Evolutionary conservation across 2,797 vertebrate species (phyloP).

Genomic region (Moxostoma hubbsi): DNA sequence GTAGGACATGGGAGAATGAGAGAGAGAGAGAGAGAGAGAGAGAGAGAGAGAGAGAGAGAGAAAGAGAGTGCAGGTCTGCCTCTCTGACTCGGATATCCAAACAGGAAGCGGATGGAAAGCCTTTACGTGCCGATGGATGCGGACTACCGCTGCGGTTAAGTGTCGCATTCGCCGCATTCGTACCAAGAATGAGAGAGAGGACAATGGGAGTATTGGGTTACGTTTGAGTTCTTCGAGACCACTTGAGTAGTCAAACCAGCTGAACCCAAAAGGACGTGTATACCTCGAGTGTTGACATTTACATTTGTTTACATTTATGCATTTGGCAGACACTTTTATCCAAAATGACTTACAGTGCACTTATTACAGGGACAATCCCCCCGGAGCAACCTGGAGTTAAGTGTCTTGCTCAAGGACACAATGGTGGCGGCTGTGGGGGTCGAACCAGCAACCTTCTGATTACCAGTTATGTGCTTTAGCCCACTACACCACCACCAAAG

Average conservation of each 20-base stretch:
- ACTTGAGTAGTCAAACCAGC: constrained; percentile 34
- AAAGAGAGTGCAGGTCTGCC: constrained; percentile 4
- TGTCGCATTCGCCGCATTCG: constrained; percentile 19
- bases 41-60: no score
- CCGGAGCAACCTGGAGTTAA: no score
- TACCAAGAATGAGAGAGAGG: neutral
- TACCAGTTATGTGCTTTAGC: no score
- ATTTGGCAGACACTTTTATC: no score
- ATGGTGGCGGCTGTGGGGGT: no score
- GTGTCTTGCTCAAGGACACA: no score
- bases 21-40: neutral
- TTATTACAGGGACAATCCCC: no score
- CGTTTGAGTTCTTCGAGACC: constrained; percentile 37
- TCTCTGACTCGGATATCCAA: constrained; percentile 32
- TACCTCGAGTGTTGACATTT: constrained; percentile 37
- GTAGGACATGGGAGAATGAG: constrained; percentile 1
- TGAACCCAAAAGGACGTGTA: constrained; percentile 8
- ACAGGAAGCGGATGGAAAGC: constrained; percentile 49
- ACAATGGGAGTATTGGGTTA: constrained; percentile 34
- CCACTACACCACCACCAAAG: no score
- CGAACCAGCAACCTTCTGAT: no score
- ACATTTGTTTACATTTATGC: no score
- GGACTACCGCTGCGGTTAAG: constrained; percentile 23
- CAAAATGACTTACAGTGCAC: no score
- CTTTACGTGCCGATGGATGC: constrained; percentile 37